These are phyloP conservation scores for Pyxicephalus adspersus DNA, from an alignment of 2,113 vertebrate genomes.

Conservation along the genomic window DNA sequence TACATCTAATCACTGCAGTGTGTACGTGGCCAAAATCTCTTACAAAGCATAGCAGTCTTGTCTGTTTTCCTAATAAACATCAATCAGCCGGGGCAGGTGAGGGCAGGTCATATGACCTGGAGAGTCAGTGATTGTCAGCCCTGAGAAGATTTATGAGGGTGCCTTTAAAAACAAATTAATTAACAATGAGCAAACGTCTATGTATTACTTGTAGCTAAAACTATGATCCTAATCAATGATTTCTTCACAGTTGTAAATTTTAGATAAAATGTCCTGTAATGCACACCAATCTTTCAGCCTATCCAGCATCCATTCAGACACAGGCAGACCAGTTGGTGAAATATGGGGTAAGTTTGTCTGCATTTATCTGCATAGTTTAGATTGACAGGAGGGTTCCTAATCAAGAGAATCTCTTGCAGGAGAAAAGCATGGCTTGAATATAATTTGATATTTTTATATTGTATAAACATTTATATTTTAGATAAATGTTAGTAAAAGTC, in stretches of 20 bases:
- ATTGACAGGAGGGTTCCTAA: too few species aligned
- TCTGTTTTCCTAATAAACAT: background rate
- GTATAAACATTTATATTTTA: too few species aligned
- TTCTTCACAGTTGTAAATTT: background rate
- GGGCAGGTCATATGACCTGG: background rate
- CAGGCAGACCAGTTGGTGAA: background rate
- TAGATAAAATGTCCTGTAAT: background rate
- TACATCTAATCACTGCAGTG: too few species aligned
- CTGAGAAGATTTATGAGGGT: background rate
- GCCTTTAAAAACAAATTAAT: background rate
- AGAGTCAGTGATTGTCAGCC: background rate
- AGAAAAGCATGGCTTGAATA: too few species aligned
- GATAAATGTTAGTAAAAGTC: too few species aligned
- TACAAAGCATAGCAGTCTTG: background rate
- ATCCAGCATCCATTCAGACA: rapidly evolving
- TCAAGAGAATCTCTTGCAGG: too few species aligned
- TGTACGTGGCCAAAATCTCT: too few species aligned
- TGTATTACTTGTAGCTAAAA: background rate
- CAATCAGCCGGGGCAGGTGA: slow-evolving; percentile 19
- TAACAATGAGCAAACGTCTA: background rate
- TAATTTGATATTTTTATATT: too few species aligned
- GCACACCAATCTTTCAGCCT: background rate
- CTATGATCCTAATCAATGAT: background rate
- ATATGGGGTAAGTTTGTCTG: slow-evolving; percentile 59
- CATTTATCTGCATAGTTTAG: too few species aligned